Base-by-base conservation (phyloP, 2,113 vertebrate genomes). In the Rafetus swinhoei region DNA sequence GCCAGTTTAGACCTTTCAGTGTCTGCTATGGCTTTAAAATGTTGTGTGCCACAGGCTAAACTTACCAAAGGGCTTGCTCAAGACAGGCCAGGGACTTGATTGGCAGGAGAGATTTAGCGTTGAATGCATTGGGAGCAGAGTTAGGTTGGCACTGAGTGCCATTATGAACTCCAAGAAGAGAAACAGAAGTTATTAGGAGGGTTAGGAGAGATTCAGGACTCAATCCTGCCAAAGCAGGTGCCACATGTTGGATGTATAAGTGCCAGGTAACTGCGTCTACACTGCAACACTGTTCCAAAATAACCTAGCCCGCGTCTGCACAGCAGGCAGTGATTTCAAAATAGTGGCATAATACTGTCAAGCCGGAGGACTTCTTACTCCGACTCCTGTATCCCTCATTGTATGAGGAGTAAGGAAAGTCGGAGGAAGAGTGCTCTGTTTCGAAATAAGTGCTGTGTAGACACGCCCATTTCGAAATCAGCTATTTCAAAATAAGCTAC, bases 41-140 rank as follows among this genome's bases (percentile, higher is more conserved):
- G 25, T 7, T 45, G 56, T 3, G 0, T 0, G 5, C 6, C 72
- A 52, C n/a, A 12, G 83, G 1, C 35, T 19, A 8, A 57, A 12
- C 52, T 90, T 60, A 16, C 22, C 54, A 2, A 83, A 52, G 62
- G 4, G 14, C 59, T 72, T 29, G 56, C 86, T 87, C 45, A 22
- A 82, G 86, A 81, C 54, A 55, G 45, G 53, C 59, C 32, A 77
- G 25, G 15, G 45, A 1, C 32, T 7, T 18, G 52, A 19, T 84
- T 74, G 62, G 54, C 24, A 1, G 65, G 22, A 69, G 74, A 1
- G 22, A 16, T 53, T 82, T 14, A 3, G 62, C 14, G 0, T 0
- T 59, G 21, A 3, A 90, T 77, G 89, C 57, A 1, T 2, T 10
- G 19, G 14, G 54, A 87, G 57, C 76, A 52, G 85, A 79, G 29